phyloP scores from a whole-genome alignment of 2,888 invertebrate species.

The Drosophila kanekoi region DNA sequence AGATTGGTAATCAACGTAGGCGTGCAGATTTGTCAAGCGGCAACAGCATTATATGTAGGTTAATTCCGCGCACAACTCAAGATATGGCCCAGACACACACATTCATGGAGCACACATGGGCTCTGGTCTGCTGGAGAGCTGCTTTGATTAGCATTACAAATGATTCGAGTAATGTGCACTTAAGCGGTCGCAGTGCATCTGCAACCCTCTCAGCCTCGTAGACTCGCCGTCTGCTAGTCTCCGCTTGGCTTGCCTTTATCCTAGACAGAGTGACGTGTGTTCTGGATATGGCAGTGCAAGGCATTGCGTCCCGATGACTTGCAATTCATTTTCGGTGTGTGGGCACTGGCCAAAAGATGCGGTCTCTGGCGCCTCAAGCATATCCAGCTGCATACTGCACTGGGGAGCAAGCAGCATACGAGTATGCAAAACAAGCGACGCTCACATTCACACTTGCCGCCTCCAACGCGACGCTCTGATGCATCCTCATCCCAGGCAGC shows the following conservation, averaged over 20 bases:
- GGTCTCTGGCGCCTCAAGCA: conserved; percentile 36
- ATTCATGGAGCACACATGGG: conserved; percentile 21
- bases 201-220: conserved; percentile 26
- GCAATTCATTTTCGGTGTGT: conserved; percentile 79
- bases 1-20: conserved; percentile 78
- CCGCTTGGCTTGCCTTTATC: conserved; percentile 57
- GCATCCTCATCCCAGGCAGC: conserved; percentile 14
- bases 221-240: conserved; percentile 29
- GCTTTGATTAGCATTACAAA: conserved; percentile 80
- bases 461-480: conserved; percentile 43
- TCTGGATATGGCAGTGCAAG: conserved; percentile 70
- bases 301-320: conserved; percentile 69
- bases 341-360: conserved; percentile 58
- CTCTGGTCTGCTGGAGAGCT: conserved; percentile 36
- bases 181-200: conserved; percentile 72
- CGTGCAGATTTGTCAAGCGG: conserved; percentile 77
- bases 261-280: conserved; percentile 82
- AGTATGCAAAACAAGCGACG: conserved; percentile 62
- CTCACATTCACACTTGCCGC: conserved; percentile 74
- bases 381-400: conserved; percentile 17
- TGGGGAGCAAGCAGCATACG: conserved; percentile 20
- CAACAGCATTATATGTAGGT: conserved; percentile 71
- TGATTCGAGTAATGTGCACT: conserved; percentile 80
- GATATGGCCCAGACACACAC: conserved; percentile 55
- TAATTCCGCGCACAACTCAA: conserved; percentile 80